Conservation (phyloP, 1,140 invertebrate species). For the Nylanderia fulva region DNA sequence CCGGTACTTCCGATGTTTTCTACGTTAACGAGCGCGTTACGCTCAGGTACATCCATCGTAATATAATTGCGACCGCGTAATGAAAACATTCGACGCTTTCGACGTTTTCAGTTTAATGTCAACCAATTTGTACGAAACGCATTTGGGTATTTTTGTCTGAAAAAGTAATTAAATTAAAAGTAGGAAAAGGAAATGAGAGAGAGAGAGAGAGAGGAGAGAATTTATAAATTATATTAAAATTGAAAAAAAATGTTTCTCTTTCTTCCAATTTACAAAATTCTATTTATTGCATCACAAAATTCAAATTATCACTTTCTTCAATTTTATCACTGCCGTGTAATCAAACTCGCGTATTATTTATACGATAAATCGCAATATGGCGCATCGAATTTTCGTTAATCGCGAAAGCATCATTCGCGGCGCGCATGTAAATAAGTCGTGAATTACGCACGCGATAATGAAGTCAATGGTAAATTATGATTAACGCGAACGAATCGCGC, state of each 20-base stretch:
- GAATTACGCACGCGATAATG: conserved; percentile 48
- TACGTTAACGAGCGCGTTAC: conserved; percentile 32
- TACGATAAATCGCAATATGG: conserved; percentile 19
- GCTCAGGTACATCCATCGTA: background rate
- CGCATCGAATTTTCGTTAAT: conserved; percentile 30
- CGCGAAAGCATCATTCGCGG: conserved; percentile 19
- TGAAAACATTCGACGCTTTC: conserved; percentile 12
- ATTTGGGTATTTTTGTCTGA: background rate
- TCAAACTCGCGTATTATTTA: background rate
- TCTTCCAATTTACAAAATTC: background rate
- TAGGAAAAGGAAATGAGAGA: background rate
- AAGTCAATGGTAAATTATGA: conserved; percentile 47
- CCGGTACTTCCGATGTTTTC: conserved; percentile 16
- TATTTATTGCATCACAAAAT: background rate
- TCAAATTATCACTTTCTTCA: background rate
- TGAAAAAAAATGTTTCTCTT: background rate
- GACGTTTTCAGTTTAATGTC: conserved; percentile 19
- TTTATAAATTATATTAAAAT: background rate
- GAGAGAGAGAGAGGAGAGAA: too few relatives aligned
- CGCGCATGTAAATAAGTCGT: conserved; percentile 30
- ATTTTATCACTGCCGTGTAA: background rate
- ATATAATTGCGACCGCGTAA: conserved; percentile 2
- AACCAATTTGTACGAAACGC: background rate
- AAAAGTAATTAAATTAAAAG: background rate
- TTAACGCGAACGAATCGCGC: conserved; percentile 26